phyloP scores from a whole-genome alignment of 1,140 invertebrate genomes.

The Metaphire vulgaris region DNA sequence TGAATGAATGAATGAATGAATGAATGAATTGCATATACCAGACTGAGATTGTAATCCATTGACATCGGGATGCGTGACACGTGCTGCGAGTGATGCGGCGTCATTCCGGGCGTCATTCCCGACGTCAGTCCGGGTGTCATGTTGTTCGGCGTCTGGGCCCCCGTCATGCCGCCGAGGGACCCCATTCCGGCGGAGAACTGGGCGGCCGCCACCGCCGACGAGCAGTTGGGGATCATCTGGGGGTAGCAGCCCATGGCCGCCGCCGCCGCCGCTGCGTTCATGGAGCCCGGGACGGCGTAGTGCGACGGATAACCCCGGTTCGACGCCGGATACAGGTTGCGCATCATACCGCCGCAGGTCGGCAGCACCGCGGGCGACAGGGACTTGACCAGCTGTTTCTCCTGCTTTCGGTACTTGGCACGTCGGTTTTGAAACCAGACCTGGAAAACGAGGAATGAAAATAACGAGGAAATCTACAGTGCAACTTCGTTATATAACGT shows the following conservation, averaged over 20 bases:
- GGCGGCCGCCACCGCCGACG: not conserved
- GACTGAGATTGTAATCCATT: not conserved
- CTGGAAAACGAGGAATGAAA: too few species aligned
- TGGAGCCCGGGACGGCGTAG: not conserved
- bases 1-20: too few species aligned
- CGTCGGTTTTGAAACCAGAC: slow-evolving; percentile 54
- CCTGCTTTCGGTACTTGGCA: slow-evolving; percentile 53
- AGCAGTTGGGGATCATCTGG: slow-evolving; percentile 14
- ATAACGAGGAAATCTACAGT: too few species aligned
- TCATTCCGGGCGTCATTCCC: not conserved
- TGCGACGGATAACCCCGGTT: not conserved
- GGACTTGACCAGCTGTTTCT: slow-evolving; percentile 52
- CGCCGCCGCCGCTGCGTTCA: too few species aligned
- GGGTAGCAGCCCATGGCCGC: slow-evolving; percentile 16
- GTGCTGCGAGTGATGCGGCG: not conserved
- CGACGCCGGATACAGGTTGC: slow-evolving; percentile 83
- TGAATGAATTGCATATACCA: not conserved
- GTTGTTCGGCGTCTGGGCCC: slow-evolving; percentile 4
- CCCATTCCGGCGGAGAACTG: not conserved
- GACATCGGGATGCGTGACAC: not conserved
- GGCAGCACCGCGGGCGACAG: slow-evolving; percentile 63
- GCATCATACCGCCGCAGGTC: slow-evolving; percentile 89
- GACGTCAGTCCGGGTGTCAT: not conserved
- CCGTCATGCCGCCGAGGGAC: slow-evolving; percentile 1
- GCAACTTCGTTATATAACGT: too few species aligned